phyloP scores from a whole-genome alignment of 2,888 invertebrate genomes.

The Tipula unca region DNA sequence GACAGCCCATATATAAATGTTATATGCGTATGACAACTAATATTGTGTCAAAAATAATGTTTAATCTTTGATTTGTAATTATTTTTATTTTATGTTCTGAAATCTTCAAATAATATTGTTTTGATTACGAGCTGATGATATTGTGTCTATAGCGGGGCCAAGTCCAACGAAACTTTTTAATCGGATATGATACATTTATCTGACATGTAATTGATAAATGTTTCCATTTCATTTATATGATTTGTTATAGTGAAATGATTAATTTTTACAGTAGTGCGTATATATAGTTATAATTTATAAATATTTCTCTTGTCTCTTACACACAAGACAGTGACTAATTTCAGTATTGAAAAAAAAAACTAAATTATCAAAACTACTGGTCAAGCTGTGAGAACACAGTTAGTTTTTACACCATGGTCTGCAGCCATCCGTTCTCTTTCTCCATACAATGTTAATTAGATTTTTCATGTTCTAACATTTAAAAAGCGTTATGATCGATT shows the following conservation, averaged over 20 bases:
- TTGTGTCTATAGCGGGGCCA: neutral
- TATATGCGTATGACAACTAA: neutral
- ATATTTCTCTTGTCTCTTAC: neutral
- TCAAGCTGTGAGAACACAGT: neutral
- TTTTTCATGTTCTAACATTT: neutral
- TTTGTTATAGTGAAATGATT: neutral
- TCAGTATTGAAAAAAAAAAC: neutral
- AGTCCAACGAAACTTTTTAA: neutral
- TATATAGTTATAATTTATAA: neutral
- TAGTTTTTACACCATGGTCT: neutral
- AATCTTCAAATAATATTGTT: neutral
- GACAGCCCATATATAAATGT: neutral
- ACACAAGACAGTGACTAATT: neutral
- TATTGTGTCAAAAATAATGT: neutral
- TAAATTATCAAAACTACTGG: slow-evolving; percentile 1
- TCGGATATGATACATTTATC: neutral
- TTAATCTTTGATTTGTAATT: neutral
- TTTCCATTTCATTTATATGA: neutral
- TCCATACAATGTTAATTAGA: neutral
- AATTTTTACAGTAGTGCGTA: neutral
- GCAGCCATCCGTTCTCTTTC: neutral
- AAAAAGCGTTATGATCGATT: neutral
- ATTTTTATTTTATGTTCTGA: neutral
- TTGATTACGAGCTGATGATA: neutral
- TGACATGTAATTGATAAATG: neutral